Base-by-base conservation (phyloP, 2,888 invertebrate genomes). In the Polylopha cassiicola region DNA sequence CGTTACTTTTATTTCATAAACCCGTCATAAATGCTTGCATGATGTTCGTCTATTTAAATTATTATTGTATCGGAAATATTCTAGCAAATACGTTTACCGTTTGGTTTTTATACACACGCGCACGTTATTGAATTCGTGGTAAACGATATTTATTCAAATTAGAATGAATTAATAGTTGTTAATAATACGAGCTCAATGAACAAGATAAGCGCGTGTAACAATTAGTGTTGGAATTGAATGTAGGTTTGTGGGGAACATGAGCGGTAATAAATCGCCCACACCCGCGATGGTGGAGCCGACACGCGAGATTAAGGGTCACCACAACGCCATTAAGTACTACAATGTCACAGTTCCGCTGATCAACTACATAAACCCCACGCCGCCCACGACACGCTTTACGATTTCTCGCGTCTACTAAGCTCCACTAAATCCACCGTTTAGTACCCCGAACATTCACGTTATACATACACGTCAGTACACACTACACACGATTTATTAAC, bases 251-350 rank as follows among this genome's bases (percentile, higher is more conserved):
- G 52, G 47, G 50, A 61, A 64, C 61, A 61, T 60, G 63, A 65
- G 64, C 70, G 60, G 67, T 71, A 72, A 75, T 82, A 76, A 77
- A 77, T 79, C 65, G 72, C 60, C 55, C 65, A 64, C 73, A 61
- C 72, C 66, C 65, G 65, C 64, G 63, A 60, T 60, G 62, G 55
- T 59, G 61, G 63, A 64, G 66, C 59, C n/a, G 65, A 61, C 74
- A 65, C 62, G 67, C 65, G 61, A 77, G 77, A 78, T 80, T 36
- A 80, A 78, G 75, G 71, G 74, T 69, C 73, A 68, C 71, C 71
- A 68, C 68, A 65, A 67, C 70, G 65, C 73, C 67, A 37, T 37
- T 37, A 18, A 29, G 13, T 9, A 14, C 29, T 29, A 30, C 37
- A 17, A 17, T 30, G 37, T 18, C 29, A 30, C 17, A 29, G 37